Base-by-base conservation (phyloP, 2,888 invertebrate genomes). In the Leptinotarsa juncta region DNA sequence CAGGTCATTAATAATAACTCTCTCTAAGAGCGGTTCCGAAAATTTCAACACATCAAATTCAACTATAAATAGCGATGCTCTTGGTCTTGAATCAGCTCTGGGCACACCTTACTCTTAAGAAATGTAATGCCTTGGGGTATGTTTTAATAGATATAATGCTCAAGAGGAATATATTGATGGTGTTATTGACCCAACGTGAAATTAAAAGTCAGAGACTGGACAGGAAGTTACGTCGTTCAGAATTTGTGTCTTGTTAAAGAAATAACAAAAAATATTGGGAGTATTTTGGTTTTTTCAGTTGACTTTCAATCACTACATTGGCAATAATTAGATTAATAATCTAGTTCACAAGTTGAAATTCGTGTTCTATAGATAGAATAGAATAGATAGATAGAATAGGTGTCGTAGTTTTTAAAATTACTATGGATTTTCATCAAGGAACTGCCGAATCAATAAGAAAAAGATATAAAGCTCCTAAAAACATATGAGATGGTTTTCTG, bases 1-100 rank as follows among this genome's bases (percentile, higher is more conserved):
- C 42, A 42, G 42, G 42, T 12, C 42, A 51, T 51, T 51, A n/a
- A 16, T 15, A 51, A 51, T 51, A 32, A 15, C 16, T 51, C 51
- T 51, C 5, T 42, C 10, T 18, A 57, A 32, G 7, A 32, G 10
- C 60, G 7, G 42, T 62, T 32, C 10, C 62, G 16, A 26, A 62
- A 62, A 62, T 32, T 32, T 62, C n/a, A 42, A n/a, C n/a, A 62
- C 4, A 32, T 42, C 32, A 60, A 23, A 60, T 23, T 60, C 23
- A 60, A 60, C 60, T 62, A 62, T 32, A 62, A 62, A 62, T 62
- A 62, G 62, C 62, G 42, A 62, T 62, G 62, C 32, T 26, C 62
- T n/a, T 42, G n/a, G 42, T 18, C 62, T 16, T 5, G n/a, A 16
- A 32, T 62, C 62, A 62, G 32, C 42, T 16, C n/a, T 32, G 3